Base-by-base conservation (phyloP, 2,797 vertebrate species). In the Sebastes cheni region DNA sequence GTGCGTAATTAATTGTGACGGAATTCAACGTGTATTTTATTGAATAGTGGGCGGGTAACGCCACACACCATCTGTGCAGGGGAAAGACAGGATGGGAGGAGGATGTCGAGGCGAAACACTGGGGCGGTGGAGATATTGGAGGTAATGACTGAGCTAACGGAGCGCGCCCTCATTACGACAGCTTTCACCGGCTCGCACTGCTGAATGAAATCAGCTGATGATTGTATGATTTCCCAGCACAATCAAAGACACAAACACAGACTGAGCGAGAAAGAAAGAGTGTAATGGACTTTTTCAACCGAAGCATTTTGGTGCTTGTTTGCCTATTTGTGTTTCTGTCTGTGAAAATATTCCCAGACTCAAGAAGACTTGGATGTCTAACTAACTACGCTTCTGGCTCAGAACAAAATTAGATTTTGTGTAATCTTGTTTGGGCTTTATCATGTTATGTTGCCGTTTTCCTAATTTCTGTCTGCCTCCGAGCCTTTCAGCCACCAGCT, bases 391-490 rank as follows among this genome's bases (percentile, higher is more conserved):
- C 46, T 54, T 72, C 22, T 79, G 75, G 10, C 56, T 79, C 55
- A 20, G 50, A 70, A 42, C 61, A 67, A 70, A 81, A 86, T 88
- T 70, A 32, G 16, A 81, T 76, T 78, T 77, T 39, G 58, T 67
- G 36, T 86, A 61, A 85, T 81, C 72, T 72, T 82, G 54, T 82
- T 80, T 67, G 34, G 52, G 52, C 27, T 75, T 78, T 36, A 71
- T 89, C 59, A 34, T 86, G 64, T 80, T 81, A 67, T 79, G 73
- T 75, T 0, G 39, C 61, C 13, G 4, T 74, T 87, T 77, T 77
- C 62, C 75, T 76, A 23, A 67, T 79, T 81, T 74, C 58, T n/a
- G 20, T 73, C 69, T 79, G 52, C 50, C 74, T 81, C 12, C 6
- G 16, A 84, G 78, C 73, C 75, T 78, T 83, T 77, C 29, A 67